Conservation (phyloP, 2,113 vertebrate genomes). For the human (Homo sapiens) region GRCh38 chr14:102604001-102604500, state of each 20-base stretch:
- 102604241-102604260: background rate
- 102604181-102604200: background rate
- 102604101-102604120: background rate
- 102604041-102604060: background rate
- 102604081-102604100: background rate
- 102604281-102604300: background rate
- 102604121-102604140: background rate
- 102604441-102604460: background rate
- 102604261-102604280: background rate
- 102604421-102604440: background rate
- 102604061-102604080: background rate
- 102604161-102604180: background rate
- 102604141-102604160: background rate
- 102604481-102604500: background rate
- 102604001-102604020: slow-evolving; percentile 26
- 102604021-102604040: background rate
- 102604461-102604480: background rate
- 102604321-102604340: background rate
- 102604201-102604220: background rate
- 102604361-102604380: background rate
- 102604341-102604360: background rate
- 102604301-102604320: background rate
- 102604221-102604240: background rate
- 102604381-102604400: too few species aligned
- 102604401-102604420: background rate